Evolutionary conservation across 2,888 invertebrate species (phyloP).

Genomic region (Clunio marinus): DNA sequence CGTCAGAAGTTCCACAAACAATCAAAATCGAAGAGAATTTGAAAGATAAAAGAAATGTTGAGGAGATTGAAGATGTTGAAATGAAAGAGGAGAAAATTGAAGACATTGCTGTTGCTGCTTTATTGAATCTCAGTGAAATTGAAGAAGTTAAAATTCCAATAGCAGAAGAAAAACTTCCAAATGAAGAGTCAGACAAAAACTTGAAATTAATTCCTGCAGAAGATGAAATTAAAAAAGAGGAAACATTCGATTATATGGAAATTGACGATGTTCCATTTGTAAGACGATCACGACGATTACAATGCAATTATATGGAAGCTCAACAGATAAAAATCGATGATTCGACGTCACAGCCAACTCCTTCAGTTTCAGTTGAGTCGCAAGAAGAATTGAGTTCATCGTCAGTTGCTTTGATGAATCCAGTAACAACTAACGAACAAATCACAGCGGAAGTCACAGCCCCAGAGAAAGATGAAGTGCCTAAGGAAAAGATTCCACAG

Average conservation of each 20-base stretch:
- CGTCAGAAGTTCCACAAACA: background rate
- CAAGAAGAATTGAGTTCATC: background rate
- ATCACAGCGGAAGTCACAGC: background rate
- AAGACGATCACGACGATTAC: slow-evolving; percentile 14
- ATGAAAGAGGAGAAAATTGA: background rate
- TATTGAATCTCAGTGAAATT: background rate
- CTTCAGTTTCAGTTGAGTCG: background rate
- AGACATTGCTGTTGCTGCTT: background rate
- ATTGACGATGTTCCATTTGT: slow-evolving; percentile 8
- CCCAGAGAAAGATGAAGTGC: background rate
- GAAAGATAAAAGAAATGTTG: no score
- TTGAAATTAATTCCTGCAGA: background rate
- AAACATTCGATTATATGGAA: background rate
- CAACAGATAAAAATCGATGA: no score
- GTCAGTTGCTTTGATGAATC: background rate
- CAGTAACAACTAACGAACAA: background rate
- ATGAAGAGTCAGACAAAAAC: background rate
- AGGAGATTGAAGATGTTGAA: background rate
- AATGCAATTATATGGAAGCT: slow-evolving; percentile 15
- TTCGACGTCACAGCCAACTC: no score
- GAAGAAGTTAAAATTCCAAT: background rate
- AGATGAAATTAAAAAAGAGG: background rate
- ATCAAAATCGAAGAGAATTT: background rate
- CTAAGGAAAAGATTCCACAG: background rate
- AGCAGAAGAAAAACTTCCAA: background rate